Conservation (phyloP, 2,888 invertebrate species). For the Mythimna albipuncta region DNA sequence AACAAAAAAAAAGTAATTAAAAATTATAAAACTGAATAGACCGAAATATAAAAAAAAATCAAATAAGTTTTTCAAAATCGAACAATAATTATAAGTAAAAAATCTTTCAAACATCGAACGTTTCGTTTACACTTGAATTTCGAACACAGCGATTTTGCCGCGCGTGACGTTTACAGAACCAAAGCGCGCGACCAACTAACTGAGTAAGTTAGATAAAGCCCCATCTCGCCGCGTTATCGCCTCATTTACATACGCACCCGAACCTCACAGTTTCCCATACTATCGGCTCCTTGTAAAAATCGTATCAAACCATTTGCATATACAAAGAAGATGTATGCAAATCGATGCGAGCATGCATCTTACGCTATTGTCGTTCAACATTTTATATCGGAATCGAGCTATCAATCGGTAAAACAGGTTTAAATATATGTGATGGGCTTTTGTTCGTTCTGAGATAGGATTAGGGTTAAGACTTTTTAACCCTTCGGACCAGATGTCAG, state of each 20-base stretch:
- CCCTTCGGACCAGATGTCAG: conserved; percentile 85
- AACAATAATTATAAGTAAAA: conserved; percentile 57
- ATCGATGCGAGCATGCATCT: conserved; percentile 78
- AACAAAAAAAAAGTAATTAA: neutral
- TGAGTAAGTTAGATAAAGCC: conserved; percentile 80
- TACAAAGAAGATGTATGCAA: conserved; percentile 88
- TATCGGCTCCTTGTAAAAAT: conserved; percentile 77
- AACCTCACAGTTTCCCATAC: conserved; percentile 82
- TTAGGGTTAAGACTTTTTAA: conserved; percentile 83
- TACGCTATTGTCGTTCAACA: conserved; percentile 79
- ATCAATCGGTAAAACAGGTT: conserved; percentile 90
- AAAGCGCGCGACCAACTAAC: conserved; percentile 88
- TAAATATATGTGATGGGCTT: conserved; percentile 82
- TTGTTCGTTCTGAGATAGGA: conserved; percentile 82
- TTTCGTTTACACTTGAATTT: conserved; percentile 66
- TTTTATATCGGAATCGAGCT: conserved; percentile 85
- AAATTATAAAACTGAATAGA: conserved; percentile 20
- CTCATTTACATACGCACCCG: conserved; percentile 85
- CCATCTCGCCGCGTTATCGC: conserved; percentile 83
- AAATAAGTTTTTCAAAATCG: conserved; percentile 48
- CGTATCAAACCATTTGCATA: conserved; percentile 85
- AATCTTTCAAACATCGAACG: conserved; percentile 51
- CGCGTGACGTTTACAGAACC: conserved; percentile 81
- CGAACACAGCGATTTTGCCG: conserved; percentile 66
- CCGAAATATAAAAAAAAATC: conserved; percentile 23